phyloP scores from a whole-genome alignment of 2,113 vertebrate genomes.

The Noctilio leporinus region DNA sequence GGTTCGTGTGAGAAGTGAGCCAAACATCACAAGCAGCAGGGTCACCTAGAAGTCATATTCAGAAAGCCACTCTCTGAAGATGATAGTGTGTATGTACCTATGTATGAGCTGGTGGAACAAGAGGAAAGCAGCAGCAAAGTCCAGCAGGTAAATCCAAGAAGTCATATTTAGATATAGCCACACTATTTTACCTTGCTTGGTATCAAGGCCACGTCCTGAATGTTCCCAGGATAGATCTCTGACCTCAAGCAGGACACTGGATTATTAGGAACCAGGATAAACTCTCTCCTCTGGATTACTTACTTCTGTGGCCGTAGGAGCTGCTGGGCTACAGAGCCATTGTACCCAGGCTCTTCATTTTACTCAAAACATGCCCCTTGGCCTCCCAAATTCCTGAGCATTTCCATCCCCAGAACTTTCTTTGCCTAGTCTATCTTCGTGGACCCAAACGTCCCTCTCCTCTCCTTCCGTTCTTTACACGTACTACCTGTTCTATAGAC shows the following conservation, averaged over 20 bases:
- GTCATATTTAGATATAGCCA: neutral
- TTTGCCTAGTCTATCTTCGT: neutral
- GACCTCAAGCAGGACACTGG: neutral
- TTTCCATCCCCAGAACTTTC: neutral
- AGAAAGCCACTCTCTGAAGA: neutral
- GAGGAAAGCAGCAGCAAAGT: neutral
- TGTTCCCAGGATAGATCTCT: neutral
- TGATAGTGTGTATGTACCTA: fast-evolving
- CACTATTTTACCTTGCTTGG: neutral
- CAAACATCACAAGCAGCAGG: neutral
- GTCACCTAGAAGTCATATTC: neutral
- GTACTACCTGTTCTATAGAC: neutral
- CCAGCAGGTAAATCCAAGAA: neutral
- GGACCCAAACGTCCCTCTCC: neutral
- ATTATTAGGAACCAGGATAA: neutral
- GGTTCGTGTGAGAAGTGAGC: neutral
- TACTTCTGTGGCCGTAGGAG: neutral
- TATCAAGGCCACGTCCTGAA: neutral
- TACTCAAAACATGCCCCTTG: neutral
- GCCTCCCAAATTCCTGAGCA: neutral
- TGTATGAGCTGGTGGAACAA: neutral
- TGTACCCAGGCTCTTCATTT: neutral
- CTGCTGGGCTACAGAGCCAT: neutral
- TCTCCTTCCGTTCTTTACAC: neutral
- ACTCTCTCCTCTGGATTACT: neutral